Evolutionary conservation across 2,888 invertebrate genomes (phyloP), one percentile per base, ranked within the genome.

Genomic region (Trachelus tabidus): DNA sequence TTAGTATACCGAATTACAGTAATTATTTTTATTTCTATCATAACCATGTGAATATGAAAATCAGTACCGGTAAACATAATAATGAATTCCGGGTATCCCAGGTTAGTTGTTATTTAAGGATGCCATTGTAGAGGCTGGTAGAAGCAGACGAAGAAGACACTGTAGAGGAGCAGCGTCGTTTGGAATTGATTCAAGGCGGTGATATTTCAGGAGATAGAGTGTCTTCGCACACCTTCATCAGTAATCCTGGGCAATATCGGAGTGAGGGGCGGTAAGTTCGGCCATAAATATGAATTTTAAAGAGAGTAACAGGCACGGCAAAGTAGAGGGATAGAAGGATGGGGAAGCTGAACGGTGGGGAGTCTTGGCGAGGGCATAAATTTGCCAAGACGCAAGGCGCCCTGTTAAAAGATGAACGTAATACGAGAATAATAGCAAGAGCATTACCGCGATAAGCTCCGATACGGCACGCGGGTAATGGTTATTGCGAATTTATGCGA

Each of bases 221-320:
- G 31, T 71, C 33, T 9, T 33, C 34, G 12, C 71, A 71, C 34
- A 71, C 71, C 56, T 56, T 23, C 56, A 23, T 6, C 33, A 71
- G 71, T 71, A 33, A 71, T 71, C 34, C 34, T 71, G 12, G 12
- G 71, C 34, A 23, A 71, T 71, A 71, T 71, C 31, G 33, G 33
- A 71, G 71, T 71, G 31, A 71, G 33, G 71, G n/a, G 12, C 33
- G 31, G 71, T 71, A 71, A 71, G 71, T 34, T 71, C 33, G 33
- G 23, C 23, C 71, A 71, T 71, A 71, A 71, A 71, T 71, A 71
- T 71, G 71, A 71, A 31, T 71, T 71, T 71, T 71, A 15, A 71
- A 71, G 71, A 15, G 33, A 71, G 71, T 71, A 71, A 33, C 71
- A 33, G 33, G 33, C 71, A 33, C 12, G 33, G 31, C 33, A 33